These are phyloP conservation scores for Ochotona curzoniae DNA, from an alignment of 2,113 vertebrate genomes.

Conservation along the genomic window DNA sequence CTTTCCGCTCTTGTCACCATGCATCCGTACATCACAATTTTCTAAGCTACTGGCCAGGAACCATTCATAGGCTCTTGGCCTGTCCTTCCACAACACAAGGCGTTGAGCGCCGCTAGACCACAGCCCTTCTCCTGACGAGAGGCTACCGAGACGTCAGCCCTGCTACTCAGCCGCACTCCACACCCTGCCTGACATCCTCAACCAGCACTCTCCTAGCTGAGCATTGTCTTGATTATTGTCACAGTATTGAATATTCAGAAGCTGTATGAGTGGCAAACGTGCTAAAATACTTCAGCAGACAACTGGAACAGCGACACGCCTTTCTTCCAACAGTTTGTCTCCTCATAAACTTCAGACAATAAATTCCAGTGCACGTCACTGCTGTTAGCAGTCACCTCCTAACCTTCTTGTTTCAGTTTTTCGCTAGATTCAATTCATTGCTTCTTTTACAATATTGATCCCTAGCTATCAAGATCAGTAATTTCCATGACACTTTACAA, in stretches of 20 bases:
- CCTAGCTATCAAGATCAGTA: constrained; percentile 40
- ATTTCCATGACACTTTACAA: not conserved
- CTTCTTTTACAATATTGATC: not conserved
- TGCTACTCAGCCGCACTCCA: not conserved
- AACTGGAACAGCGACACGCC: not conserved
- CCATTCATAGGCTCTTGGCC: not conserved
- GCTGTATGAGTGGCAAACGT: not conserved
- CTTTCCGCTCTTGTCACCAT: not conserved
- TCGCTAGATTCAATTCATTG: constrained; percentile 16
- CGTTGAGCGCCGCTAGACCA: not conserved
- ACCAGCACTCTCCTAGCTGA: not conserved
- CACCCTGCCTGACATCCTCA: not conserved
- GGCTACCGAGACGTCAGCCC: too few relatives aligned
- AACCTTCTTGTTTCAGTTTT: not conserved
- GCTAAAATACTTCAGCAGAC: not conserved
- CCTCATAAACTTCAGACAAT: not conserved
- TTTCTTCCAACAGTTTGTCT: not conserved
- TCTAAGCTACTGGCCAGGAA: not conserved
- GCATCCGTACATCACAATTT: not conserved
- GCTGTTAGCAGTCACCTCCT: not conserved
- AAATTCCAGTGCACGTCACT: not conserved
- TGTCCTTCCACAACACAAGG: not conserved
- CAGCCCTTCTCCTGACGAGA: not conserved
- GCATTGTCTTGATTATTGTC: not conserved
- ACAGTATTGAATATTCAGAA: not conserved